Evolutionary conservation across 1,140 invertebrate genomes (phyloP).

Genomic region (Aphelinus atriplicis): DNA sequence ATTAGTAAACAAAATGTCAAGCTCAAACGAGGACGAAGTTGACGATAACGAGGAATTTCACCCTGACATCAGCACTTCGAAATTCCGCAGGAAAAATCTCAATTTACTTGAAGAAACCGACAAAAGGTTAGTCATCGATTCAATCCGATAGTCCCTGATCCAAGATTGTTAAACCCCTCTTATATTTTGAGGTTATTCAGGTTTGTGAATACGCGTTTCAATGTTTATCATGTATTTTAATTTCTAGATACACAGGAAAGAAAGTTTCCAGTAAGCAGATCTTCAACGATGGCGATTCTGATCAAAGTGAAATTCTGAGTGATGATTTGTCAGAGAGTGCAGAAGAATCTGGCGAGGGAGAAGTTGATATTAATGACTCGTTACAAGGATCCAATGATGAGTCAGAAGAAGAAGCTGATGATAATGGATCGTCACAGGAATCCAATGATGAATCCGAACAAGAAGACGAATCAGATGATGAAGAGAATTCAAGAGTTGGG

Average conservation of each 20-base stretch:
- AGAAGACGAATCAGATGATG: conserved; percentile 21
- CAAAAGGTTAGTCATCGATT: conserved; percentile 56
- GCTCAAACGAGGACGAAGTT: conserved; percentile 44
- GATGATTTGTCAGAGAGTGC: too few species aligned
- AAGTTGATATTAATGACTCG: background rate
- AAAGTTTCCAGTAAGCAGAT: conserved; percentile 70
- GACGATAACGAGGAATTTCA: conserved; percentile 48
- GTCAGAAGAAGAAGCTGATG: background rate
- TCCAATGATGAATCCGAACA: background rate
- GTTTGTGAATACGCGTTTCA: conserved; percentile 1
- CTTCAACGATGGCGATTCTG: conserved; percentile 51
- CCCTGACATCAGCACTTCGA: conserved; percentile 60
- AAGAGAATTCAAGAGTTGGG: conserved; percentile 39
- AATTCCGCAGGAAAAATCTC: conserved; percentile 73
- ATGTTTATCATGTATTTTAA: conserved; percentile 25
- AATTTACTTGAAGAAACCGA: conserved; percentile 75
- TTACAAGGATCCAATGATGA: conserved; percentile 38
- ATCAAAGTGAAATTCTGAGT: conserved; percentile 36
- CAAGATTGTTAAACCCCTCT: background rate
- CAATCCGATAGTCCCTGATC: background rate
- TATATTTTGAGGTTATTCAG: conserved; percentile 33
- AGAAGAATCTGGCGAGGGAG: background rate
- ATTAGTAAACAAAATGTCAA: too few species aligned
- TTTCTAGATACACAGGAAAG: conserved; percentile 75
- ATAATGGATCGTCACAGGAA: background rate